These are phyloP conservation scores for Artemisiospiza belli DNA, from an alignment of 2,113 vertebrate species.

Conservation along the genomic window DNA sequence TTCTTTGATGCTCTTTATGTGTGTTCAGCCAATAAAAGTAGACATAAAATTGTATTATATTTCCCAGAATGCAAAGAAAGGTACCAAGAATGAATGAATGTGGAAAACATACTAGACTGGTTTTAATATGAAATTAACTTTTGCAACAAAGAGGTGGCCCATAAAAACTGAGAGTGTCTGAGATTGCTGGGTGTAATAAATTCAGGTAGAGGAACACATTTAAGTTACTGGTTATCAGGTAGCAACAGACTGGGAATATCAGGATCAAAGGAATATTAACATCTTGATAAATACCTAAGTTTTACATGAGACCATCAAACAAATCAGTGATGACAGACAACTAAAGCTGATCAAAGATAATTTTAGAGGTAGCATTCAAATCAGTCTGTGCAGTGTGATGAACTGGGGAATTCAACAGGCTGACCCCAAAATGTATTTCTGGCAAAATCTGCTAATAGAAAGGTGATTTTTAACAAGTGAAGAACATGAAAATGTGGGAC, in stretches of 20 bases:
- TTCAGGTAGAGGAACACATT: background rate
- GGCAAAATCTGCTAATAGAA: background rate
- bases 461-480: background rate
- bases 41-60: background rate
- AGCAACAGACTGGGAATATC: background rate
- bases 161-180: background rate
- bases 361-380: background rate
- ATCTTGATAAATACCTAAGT: background rate
- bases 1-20: background rate
- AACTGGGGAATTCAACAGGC: background rate
- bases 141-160: background rate
- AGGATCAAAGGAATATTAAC: background rate
- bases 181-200: background rate
- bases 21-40: background rate
- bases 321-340: background rate
- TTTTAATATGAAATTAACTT: background rate
- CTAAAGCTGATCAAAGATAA: background rate
- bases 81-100: background rate
- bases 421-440: background rate
- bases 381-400: background rate
- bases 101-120: background rate
- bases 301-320: background rate
- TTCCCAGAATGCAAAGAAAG: background rate
- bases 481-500: background rate
- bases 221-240: background rate